Evolutionary conservation across 2,888 invertebrate species (phyloP).

Genomic region (Ischnura elegans): DNA sequence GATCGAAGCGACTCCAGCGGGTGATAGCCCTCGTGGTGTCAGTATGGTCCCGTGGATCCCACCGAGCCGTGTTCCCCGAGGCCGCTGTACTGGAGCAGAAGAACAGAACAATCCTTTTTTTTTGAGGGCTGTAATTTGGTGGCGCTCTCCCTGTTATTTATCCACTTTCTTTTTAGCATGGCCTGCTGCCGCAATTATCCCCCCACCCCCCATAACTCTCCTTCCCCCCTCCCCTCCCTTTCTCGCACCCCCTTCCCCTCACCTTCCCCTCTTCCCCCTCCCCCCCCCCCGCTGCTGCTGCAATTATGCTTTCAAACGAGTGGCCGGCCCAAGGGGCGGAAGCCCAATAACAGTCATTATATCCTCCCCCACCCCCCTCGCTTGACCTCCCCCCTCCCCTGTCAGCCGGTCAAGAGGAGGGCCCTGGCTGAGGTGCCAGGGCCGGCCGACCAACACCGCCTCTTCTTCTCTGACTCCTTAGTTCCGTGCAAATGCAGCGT

Average conservation of each 20-base stretch:
- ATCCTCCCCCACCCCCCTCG: background rate
- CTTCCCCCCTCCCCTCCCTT: background rate
- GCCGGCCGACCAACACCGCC: background rate
- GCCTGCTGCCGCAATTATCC: background rate
- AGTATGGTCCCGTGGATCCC: no score
- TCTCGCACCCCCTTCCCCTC: background rate
- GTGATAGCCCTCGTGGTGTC: no score
- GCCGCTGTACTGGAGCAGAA: background rate
- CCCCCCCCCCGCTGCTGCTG: background rate
- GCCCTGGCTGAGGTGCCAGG: no score
- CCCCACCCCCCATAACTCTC: background rate
- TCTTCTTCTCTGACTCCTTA: background rate
- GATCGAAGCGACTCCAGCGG: no score
- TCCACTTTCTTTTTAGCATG: conserved; percentile 47
- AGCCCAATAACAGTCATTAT: conserved; percentile 57
- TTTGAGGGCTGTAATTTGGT: conserved; percentile 52
- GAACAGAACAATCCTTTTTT: conserved; percentile 15
- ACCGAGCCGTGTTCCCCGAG: background rate
- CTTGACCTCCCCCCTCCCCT: background rate
- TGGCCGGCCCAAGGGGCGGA: conserved; percentile 23
- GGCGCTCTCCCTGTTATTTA: conserved; percentile 57
- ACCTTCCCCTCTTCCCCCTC: background rate
- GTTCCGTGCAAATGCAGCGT: no score
- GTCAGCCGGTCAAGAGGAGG: no score
- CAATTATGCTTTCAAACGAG: conserved; percentile 67